Evolutionary conservation across 2,888 invertebrate genomes (phyloP).

Genomic region (Acanthosepion pharaonis): DNA sequence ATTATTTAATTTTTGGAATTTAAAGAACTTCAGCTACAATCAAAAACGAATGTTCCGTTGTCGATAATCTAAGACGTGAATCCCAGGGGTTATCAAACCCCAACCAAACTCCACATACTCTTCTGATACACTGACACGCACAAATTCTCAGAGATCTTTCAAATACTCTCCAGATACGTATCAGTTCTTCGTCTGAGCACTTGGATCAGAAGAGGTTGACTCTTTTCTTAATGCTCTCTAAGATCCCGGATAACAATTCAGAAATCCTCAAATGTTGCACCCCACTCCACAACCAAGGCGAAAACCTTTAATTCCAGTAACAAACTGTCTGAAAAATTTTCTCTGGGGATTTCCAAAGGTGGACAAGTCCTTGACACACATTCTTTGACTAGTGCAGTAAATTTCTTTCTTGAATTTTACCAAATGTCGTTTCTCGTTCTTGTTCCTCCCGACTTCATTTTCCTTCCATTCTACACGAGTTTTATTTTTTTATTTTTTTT

Average conservation of each 20-base stretch:
- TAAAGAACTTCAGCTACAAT: neutral
- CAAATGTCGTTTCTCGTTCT: neutral
- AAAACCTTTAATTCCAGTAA: neutral
- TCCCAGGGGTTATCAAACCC: neutral
- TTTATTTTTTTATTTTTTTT: too few species aligned
- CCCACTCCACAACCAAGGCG: neutral
- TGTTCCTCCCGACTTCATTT: neutral
- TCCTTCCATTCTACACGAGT: neutral
- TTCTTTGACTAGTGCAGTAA: neutral
- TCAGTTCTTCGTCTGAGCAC: neutral
- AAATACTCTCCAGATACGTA: neutral
- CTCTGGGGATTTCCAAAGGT: neutral
- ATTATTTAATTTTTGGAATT: neutral
- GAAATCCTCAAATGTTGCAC: neutral
- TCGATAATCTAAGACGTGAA: neutral
- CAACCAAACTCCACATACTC: neutral
- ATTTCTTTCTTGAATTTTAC: neutral
- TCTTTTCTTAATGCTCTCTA: neutral
- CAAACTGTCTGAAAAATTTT: neutral
- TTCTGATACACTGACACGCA: neutral
- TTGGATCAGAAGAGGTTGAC: neutral
- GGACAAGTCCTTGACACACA: slow-evolving; percentile 7
- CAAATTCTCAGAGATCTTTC: neutral
- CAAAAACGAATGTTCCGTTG: neutral
- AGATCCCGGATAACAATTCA: neutral